Base-by-base conservation (phyloP, 2,113 vertebrate species). In the Corydoras sp. region DNA sequence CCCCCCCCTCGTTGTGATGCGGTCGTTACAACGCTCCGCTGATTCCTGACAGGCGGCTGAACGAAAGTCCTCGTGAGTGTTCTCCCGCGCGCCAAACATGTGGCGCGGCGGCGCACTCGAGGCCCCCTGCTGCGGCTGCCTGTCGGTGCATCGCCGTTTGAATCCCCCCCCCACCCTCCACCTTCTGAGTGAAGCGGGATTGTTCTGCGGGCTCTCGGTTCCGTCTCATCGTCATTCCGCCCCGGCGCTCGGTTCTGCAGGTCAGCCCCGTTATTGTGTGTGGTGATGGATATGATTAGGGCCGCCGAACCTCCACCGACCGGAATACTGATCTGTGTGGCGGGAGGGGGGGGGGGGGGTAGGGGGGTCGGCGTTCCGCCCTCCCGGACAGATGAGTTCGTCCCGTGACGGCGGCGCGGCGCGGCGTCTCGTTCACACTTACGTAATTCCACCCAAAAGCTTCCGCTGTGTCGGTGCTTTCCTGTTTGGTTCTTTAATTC, bases 271-370 rank as follows among this genome's bases (percentile, higher is more conserved):
- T 72, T 65, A 65, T 65, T 58, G 54, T 59, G 55, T 51, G 24
- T 59, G 35, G 59, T 65, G 71, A 72, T 65, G 62, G 71, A 65
- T 65, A 59, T 72, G 62, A 72, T 72, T 59, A 72, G 55, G 62
- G 54, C 29, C 32, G 9, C 43, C 59, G 54, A 65, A 24, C 58
- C 15, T 35, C 7, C 13, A 9, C 30, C 48, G 70, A 56, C 62
- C 10, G 8, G 53, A 72, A 72, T 65, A 50, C 70, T 72, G 70
- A 72, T 72, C 48, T 14, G 50, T 60, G 60, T 61, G 56, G 69
- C 15, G 54, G 7, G 29, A 31, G 31, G 18, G 24, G 69, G 31
- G 10, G 14, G 35, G 10, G 63, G 48, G 6, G 24, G 5, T 2
- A 7, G 3, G 53, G 14, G 14, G n/a, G 59, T 62, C 71, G 56